A percentile compares a stretch with the other conserved stretches of the same genome.
phyloP scores from a whole-genome alignment of 2,888 invertebrate genomes.

The Drosophila mimica region DNA sequence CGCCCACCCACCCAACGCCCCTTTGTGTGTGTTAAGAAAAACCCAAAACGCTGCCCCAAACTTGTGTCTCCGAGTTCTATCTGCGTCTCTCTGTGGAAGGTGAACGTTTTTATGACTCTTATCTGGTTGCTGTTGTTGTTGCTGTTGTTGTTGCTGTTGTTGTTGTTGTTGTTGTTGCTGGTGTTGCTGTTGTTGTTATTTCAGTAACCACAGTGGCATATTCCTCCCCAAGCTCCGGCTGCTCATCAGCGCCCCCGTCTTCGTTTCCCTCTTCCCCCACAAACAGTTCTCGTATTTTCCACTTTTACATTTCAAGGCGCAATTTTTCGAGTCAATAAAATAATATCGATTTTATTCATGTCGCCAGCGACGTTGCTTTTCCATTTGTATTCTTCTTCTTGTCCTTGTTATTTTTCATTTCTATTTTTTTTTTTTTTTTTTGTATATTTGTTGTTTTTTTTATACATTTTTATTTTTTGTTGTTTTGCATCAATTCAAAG shows the following conservation, averaged over 20 bases:
- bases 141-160: conserved; percentile 30
- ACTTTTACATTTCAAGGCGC: conserved; percentile 74
- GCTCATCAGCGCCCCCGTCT: conserved; percentile 18
- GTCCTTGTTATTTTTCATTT: conserved; percentile 5
- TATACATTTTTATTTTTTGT: background rate
- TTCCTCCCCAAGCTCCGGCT: conserved; percentile 3
- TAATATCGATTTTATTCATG: conserved; percentile 66
- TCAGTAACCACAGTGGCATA: conserved; percentile 35
- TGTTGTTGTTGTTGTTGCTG: conserved; percentile 34
- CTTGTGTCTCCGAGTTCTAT: conserved; percentile 9
- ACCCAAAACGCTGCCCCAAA: conserved; percentile 37
- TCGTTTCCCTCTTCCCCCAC: background rate
- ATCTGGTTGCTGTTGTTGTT: conserved; percentile 58
- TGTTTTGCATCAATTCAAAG: conserved; percentile 39
- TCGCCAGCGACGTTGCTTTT: conserved; percentile 3
- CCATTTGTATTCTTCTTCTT: background rate
- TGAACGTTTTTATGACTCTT: conserved; percentile 75
- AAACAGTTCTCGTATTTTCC: conserved; percentile 40
- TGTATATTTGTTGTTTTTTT: background rate
- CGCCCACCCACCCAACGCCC: background rate
- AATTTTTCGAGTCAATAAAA: conserved; percentile 74
- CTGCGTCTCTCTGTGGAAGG: conserved; percentile 21
- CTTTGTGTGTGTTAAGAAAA: conserved; percentile 38
- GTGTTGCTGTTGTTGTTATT: conserved; percentile 30
- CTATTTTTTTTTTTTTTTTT: conserved; percentile 6